These are phyloP conservation scores for Sorex araneus DNA, from an alignment of 2,113 vertebrate species.

Conservation along the genomic window DNA sequence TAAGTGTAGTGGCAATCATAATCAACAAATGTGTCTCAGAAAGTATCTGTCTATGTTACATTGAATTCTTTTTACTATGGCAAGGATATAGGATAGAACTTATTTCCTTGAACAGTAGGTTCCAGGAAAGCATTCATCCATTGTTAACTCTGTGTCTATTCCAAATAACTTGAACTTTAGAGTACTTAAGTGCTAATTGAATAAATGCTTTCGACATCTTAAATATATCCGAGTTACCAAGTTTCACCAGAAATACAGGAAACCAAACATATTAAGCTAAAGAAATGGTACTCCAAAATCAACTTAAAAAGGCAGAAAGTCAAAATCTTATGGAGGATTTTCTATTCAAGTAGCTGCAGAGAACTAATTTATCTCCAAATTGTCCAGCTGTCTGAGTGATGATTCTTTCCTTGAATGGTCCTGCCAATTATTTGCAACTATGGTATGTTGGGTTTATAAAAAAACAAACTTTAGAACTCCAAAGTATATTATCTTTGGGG, in stretches of 20 bases:
- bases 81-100: not conserved
- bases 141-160: not conserved
- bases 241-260: not conserved
- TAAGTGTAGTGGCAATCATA: not conserved
- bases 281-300: conserved; percentile 45
- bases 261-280: not conserved
- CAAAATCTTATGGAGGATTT: not conserved
- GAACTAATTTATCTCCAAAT: not conserved
- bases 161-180: not conserved
- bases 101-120: not conserved
- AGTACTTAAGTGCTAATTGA: conserved; percentile 28
- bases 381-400: not conserved
- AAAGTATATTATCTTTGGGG: not conserved
- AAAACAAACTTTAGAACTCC: not conserved
- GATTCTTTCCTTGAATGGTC: not conserved
- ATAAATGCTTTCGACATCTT: not conserved
- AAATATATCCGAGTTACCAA: not conserved
- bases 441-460: not conserved
- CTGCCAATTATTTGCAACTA: not conserved
- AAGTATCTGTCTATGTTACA: not conserved
- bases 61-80: not conserved
- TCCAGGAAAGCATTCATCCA: conserved; percentile 5
- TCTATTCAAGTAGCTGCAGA: not conserved
- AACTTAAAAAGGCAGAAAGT: not conserved
- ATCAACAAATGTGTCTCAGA: conserved; percentile 38